These are phyloP conservation scores for Paracyprichromis sp. DNA, from an alignment of 2,113 vertebrate genomes.

Conservation along the genomic window DNA sequence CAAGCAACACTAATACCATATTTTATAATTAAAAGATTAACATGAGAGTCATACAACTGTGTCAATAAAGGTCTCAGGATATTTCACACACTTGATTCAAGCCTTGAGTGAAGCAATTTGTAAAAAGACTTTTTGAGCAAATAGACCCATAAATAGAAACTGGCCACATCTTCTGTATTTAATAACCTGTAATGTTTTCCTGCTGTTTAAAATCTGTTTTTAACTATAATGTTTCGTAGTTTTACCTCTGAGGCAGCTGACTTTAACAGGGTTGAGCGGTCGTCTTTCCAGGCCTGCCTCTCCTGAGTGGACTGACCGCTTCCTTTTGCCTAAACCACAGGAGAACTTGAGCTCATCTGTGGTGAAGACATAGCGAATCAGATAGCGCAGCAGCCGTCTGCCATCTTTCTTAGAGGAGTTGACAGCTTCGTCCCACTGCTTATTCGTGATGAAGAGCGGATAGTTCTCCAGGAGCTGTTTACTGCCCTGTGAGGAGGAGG, in stretches of 20 bases:
- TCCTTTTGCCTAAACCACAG: conserved; percentile 98
- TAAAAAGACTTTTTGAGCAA: not conserved
- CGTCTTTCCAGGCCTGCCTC: conserved; percentile 94
- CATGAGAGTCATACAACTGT: not conserved
- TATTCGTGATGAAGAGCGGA: conserved; percentile 97
- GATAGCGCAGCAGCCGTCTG: conserved; percentile 91
- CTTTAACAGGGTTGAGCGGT: conserved; percentile 98
- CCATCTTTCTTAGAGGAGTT: conserved; percentile 99
- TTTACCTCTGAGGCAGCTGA: conserved; percentile 99
- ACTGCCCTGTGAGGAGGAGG: conserved; percentile 79
- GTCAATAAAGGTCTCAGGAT: not conserved
- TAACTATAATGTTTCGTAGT: not conserved
- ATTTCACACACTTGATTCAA: not conserved
- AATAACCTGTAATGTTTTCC: not conserved
- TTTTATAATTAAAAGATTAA: not conserved
- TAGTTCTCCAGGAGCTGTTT: conserved; percentile 98
- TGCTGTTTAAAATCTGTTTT: not conserved
- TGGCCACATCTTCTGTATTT: not conserved
- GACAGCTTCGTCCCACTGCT: conserved; percentile 98
- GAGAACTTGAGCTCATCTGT: conserved; percentile 99
- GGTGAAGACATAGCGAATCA: conserved; percentile 98
- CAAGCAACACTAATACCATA: not conserved
- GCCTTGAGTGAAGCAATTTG: not conserved
- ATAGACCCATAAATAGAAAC: not conserved
- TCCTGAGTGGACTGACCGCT: conserved; percentile 96